Evolutionary conservation across 2,888 invertebrate species (phyloP), one percentile per base, ranked within the genome.

Genomic region (Apodemia duryi): DNA sequence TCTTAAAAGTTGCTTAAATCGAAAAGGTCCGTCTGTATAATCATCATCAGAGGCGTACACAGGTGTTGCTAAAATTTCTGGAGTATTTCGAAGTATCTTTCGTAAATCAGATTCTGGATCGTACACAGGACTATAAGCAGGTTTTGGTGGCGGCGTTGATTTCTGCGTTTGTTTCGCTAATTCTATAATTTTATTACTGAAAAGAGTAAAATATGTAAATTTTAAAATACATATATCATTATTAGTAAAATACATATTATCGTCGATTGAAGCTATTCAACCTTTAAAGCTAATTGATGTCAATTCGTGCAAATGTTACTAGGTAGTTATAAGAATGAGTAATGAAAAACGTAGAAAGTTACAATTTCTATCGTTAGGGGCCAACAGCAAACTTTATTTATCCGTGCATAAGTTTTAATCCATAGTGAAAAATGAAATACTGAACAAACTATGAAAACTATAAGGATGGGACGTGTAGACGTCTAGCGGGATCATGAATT

Each of bases 11-110:
- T 94, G 94, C 62, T 95, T 91, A 75, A 95, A 95, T 74, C 95
- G 93, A 78, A 94, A 95, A 0, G 95, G 95, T 0, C 95, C 95
- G 61, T 93, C 93, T 10, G 92, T 92, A 71, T 94, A 94, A 70
- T 93, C 93, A 21, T 90, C 88, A 41, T 93, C 92, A 1, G 89
- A 87, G 64, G 86, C 89, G 68, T 90, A 87, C 10, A 87, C 75
- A 0, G 89, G 90, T 0, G 90, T 91, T 41, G 91, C 88, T 68
- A 92, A 83, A 54, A 90, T 90, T 75, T 91, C 90, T 0, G 91
- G 91, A 0, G 91, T 87, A 70, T 91, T 89, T 1, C 92, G 84
- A 0, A 93, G 85, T 64, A 92, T 87, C 72, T 88, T 88, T 10
- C 92, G 81, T 7, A 93, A 76, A 68, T 91, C 90, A 0, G 91